Evolutionary conservation across 2,113 vertebrate species (phyloP), one percentile per base, ranked within the genome.

Genomic region (Gobio gobio): DNA sequence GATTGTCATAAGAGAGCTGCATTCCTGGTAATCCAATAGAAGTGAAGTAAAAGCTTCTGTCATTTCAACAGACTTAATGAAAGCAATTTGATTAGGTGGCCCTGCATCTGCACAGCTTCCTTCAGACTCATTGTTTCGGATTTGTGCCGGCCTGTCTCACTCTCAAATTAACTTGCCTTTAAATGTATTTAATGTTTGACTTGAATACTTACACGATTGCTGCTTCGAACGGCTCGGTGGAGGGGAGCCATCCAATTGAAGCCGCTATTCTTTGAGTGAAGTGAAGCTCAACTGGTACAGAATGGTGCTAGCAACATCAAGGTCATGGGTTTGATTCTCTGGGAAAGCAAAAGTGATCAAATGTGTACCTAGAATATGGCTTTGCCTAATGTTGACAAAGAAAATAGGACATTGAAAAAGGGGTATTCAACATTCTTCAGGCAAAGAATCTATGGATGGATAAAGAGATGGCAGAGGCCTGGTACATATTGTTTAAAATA

Each of bases 1-100:
- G 87, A 93, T 88, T 91, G 93, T 92, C 90, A 92, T 87, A 85
- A 90, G 84, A 87, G 73, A 83, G 90, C 86, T 90, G 89, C 87
- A 91, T 91, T 92, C 88, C 88, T 90, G 68, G 86, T 91, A 89
- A 91, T 89, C 85, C 87, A 91, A 87, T 91, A 87, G 77, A 83
- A 80, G 79, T 61, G n/a, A 84, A 92, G 88, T 88, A 91, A 92
- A 92, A 92, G 88, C 84, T 78, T 72, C 86, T 91, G 87, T 91
- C 87, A 85, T 90, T 87, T 90, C 85, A 89, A 86, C 86, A 90
- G 89, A 89, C 87, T 83, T 93, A 89, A 90, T 90, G 87, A 87
- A 91, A 89, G 72, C 88, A 86, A 93, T 93, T 89, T 90, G 80
- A 93, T 93, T 91, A 90, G 85, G 70, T 54, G 51, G 45, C 86